These are phyloP conservation scores for Pachyseris speciosa DNA, from an alignment of 64 coral and sea anemone species.

Conservation along the genomic window DNA sequence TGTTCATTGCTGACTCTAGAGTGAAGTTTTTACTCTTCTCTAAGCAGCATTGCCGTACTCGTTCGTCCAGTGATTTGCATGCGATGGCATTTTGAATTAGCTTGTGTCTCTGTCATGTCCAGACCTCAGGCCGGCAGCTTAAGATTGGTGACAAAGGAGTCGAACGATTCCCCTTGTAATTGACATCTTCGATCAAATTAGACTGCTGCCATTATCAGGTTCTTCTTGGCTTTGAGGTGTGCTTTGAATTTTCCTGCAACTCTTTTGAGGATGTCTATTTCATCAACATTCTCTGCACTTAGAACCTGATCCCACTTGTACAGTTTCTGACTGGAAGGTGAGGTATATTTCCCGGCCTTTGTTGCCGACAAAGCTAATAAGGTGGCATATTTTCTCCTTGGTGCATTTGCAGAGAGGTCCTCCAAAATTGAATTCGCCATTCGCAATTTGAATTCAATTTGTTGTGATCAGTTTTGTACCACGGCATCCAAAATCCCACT, in stretches of 20 bases:
- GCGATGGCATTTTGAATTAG: slow-evolving; percentile 60
- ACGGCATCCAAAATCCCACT: too few species aligned
- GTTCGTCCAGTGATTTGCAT: slow-evolving; percentile 51
- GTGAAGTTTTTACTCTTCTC: too few species aligned
- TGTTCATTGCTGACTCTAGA: too few species aligned
- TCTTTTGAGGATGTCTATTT: slow-evolving; percentile 53
- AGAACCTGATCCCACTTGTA: slow-evolving; percentile 2
- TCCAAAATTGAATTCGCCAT: background rate
- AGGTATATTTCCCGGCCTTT: too few species aligned
- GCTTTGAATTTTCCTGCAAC: too few species aligned
- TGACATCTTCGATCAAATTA: slow-evolving; percentile 52
- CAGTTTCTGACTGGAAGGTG: slow-evolving; percentile 36
- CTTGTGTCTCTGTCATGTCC: slow-evolving; percentile 40
- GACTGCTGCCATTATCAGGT: slow-evolving; percentile 60
- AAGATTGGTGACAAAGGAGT: slow-evolving; percentile 62
- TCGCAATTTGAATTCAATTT: too few species aligned
- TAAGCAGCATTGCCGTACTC: too few species aligned
- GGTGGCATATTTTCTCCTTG: slow-evolving; percentile 61
- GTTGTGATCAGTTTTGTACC: too few species aligned
- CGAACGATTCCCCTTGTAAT: slow-evolving; percentile 27
- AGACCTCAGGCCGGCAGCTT: too few species aligned
- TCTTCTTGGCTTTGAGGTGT: slow-evolving; percentile 33
- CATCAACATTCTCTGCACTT: too few species aligned
- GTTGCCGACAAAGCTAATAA: slow-evolving; percentile 55
- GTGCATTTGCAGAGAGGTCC: slow-evolving; percentile 7